Evolutionary conservation across 2,113 vertebrate genomes (phyloP).

Genomic region (Acanthisitta chloris): DNA sequence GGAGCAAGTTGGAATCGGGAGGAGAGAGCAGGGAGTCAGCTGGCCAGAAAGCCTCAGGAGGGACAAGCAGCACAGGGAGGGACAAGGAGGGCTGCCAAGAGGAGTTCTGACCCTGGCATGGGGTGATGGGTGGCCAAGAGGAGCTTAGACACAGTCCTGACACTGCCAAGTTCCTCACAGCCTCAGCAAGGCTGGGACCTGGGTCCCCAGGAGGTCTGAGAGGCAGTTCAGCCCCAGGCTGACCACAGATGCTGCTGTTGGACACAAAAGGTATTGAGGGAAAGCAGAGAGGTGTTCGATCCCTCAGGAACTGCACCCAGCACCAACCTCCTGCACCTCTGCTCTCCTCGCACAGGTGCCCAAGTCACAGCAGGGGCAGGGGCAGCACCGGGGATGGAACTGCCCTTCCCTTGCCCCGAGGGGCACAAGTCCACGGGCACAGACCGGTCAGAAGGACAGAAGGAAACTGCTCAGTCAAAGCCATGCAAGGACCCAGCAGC

Average conservation of each 20-base stretch:
- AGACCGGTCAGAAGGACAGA: not conserved
- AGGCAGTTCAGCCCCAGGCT: not conserved
- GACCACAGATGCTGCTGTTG: not conserved
- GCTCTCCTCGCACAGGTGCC: not conserved
- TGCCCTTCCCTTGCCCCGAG: not conserved
- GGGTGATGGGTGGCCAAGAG: not conserved
- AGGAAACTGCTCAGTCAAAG: not conserved
- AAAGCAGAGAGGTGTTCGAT: rapidly evolving
- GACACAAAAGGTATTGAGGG: not conserved
- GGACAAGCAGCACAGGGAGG: not conserved
- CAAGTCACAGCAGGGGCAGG: not conserved
- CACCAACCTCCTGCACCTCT: not conserved
- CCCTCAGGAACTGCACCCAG: not conserved
- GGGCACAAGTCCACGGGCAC: not conserved
- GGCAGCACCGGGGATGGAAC: not conserved
- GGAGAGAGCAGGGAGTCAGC: not conserved
- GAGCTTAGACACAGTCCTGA: not conserved
- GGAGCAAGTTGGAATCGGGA: not conserved
- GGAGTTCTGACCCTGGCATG: not conserved
- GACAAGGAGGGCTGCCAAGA: not conserved
- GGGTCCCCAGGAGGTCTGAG: not conserved
- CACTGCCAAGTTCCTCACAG: not conserved
- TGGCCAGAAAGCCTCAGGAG: not conserved
- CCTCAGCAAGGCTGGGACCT: not conserved
- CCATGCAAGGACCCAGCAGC: not conserved